These are phyloP conservation scores for Catocala fraxini DNA, from an alignment of 2,888 invertebrate species.

Conservation along the genomic window DNA sequence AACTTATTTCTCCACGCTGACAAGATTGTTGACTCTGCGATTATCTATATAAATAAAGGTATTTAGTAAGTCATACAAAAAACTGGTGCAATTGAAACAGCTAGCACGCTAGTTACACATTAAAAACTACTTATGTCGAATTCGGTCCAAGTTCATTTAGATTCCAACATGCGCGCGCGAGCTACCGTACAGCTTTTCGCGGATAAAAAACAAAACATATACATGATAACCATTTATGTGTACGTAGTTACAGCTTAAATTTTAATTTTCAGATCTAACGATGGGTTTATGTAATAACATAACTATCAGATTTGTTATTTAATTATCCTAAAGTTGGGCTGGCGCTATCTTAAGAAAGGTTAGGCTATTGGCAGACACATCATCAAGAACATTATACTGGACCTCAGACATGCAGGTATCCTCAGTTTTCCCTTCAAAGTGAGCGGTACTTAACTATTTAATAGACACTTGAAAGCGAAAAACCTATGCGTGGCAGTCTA, in stretches of 20 bases:
- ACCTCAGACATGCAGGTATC: too few species aligned
- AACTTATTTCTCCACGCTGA: slow-evolving; percentile 23
- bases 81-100: slow-evolving; percentile 37
- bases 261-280: neutral
- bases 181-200: slow-evolving; percentile 29
- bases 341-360: too few species aligned
- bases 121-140: slow-evolving; percentile 70
- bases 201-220: slow-evolving; percentile 27
- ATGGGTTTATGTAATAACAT: too few species aligned
- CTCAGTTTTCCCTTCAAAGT: too few species aligned
- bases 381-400: too few species aligned
- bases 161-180: slow-evolving; percentile 45
- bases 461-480: too few species aligned
- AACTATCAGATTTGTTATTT: too few species aligned
- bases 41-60: slow-evolving; percentile 4
- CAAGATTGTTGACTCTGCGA: slow-evolving; percentile 31
- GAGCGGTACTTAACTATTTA: too few species aligned
- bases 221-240: slow-evolving; percentile 20
- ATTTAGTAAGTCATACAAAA: slow-evolving; percentile 29
- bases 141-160: slow-evolving; percentile 73
- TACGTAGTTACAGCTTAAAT: neutral
- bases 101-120: slow-evolving; percentile 59
- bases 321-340: too few species aligned
- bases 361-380: too few species aligned
- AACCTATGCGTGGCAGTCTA: too few species aligned